A percentile compares a stretch with the other conserved stretches of the same genome.
Evolutionary conservation across 2,113 vertebrate species (phyloP).

Genomic region (Gavia stellata): DNA sequence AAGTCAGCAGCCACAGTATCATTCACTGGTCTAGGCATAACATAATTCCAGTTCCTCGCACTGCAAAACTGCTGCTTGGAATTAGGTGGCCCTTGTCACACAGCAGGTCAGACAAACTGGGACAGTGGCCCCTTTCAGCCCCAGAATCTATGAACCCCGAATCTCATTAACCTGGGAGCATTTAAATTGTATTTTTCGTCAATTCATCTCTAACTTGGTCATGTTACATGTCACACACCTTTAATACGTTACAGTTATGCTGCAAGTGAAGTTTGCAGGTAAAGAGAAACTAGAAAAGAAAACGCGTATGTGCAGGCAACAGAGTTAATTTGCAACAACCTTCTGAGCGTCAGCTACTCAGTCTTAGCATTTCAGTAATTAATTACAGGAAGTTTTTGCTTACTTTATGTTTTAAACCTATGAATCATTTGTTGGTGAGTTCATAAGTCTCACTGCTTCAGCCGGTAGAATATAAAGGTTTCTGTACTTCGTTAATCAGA

Average conservation of each 20-base stretch:
- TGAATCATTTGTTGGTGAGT: constrained; percentile 31
- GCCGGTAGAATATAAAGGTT: background rate
- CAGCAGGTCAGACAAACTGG: background rate
- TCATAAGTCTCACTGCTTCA: constrained; percentile 22
- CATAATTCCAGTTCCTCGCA: background rate
- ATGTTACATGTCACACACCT: background rate
- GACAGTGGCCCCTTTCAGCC: background rate
- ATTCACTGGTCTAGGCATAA: background rate
- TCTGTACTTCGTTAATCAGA: constrained; percentile 23
- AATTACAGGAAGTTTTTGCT: constrained; percentile 46
- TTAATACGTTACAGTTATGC: background rate
- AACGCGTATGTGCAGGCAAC: background rate
- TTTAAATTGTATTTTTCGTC: background rate
- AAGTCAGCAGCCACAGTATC: background rate
- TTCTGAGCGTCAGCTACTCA: background rate
- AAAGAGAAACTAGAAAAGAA: background rate
- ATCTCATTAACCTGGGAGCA: background rate
- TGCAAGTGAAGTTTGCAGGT: background rate
- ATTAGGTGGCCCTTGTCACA: background rate
- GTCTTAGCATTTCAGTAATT: constrained; percentile 11
- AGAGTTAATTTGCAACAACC: background rate
- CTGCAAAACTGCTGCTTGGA: background rate
- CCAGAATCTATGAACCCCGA: background rate
- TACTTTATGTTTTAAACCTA: constrained; percentile 19
- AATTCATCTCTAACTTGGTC: background rate